A percentile compares a stretch with the other conserved stretches of the same genome.
phyloP scores from a whole-genome alignment of 2,113 vertebrate genomes.

The Zapus hudsonius region DNA sequence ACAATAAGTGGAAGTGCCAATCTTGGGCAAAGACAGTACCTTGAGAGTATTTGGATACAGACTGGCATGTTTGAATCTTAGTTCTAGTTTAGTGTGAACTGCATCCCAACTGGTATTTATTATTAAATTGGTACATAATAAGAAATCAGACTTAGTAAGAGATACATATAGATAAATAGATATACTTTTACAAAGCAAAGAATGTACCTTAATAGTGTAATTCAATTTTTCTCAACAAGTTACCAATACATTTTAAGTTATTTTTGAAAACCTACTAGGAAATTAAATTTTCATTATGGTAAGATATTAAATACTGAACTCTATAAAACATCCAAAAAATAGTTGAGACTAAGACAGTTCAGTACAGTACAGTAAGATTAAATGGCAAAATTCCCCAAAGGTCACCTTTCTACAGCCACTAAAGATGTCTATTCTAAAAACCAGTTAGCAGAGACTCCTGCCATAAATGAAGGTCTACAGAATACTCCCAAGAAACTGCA shows the following conservation, averaged over 20 bases:
- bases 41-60: not conserved
- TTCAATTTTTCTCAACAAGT: not conserved
- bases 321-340: not conserved
- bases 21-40: not conserved
- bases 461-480: not conserved
- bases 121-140: not conserved
- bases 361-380: not conserved
- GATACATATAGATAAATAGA: too few relatives aligned
- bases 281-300: slow-evolving; percentile 1
- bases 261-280: not conserved
- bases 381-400: not conserved
- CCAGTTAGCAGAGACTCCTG: not conserved
- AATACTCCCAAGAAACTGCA: not conserved
- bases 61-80: not conserved
- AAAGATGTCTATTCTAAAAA: not conserved
- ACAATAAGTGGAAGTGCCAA: not conserved
- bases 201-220: not conserved
- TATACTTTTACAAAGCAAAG: not conserved
- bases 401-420: not conserved
- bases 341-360: not conserved
- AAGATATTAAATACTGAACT: not conserved
- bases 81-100: not conserved
- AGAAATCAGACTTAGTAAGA: not conserved
- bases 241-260: not conserved
- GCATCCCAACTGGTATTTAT: not conserved